Evolutionary conservation across 2,797 vertebrate species (phyloP), one percentile per base, ranked within the genome.

Genomic region (Neomorphus geoffroyi): DNA sequence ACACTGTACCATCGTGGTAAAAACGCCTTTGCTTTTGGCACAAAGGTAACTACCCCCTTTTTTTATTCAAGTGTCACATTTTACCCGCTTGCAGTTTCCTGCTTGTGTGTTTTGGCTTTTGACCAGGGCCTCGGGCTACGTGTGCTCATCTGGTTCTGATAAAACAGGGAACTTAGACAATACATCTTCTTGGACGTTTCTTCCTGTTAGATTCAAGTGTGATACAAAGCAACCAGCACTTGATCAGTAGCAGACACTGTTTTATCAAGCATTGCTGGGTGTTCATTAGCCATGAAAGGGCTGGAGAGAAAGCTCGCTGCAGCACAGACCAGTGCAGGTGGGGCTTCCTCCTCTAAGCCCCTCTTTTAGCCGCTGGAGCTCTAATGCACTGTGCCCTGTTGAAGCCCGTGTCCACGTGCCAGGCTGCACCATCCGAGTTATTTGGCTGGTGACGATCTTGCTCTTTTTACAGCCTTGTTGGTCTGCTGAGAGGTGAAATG

Each of bases 101-200:
- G 91, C 95, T 93, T 97, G 94, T 97, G 2, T 97, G 62, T 95
- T 95, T 97, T 97, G 97, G 96, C 96, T 96, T 57, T 78, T 69
- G 58, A 72, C 96, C 96, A 96, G 93, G 69, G 53, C 90, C 83
- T 74, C 3, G 18, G 93, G 93, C 94, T 93, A 30, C 74, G 86
- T 73, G 87, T 85, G 67, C 86, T 96, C 96, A 96, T 96, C 93
- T 97, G 96, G 97, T 96, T 96, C 96, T 92, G 94, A 96, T 97
- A 96, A 96, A 97, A 74, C 81, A 61, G 81, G 81, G 71, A 91
- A 91, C 69, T 92, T 96, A 96, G 94, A 96, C 93, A 92, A 93
- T 94, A 96, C 93, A 89, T 96, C 95, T 97, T 97, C 88, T 93
- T 82, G 94, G 96, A 95, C 92, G 80, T 92, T 94, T 96, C 95